Conservation (phyloP, 2,113 vertebrate genomes). For the Myotis davidii region DNA sequence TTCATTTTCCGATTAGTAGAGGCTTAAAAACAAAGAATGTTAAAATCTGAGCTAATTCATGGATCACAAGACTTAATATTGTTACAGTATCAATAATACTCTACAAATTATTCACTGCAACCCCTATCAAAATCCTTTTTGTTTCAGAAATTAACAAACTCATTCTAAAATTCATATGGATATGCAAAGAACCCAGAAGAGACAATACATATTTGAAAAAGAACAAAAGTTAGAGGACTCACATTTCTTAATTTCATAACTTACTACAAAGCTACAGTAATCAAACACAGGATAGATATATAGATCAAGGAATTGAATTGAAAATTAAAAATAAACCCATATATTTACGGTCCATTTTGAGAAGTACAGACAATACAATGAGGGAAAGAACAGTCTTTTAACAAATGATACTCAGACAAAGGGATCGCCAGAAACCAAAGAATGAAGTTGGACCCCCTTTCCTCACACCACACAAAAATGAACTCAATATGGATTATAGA, state of each 20-base stretch:
- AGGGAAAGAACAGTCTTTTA: background rate
- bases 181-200: conserved; percentile 1
- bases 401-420: background rate
- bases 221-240: background rate
- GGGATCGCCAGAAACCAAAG: background rate
- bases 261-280: conserved; percentile 38
- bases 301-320: background rate
- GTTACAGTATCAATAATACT: background rate
- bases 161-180: background rate
- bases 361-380: background rate
- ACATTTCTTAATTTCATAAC: conserved; percentile 23
- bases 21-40: conserved; percentile 2
- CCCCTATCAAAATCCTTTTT: background rate
- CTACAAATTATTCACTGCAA: background rate
- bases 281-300: background rate
- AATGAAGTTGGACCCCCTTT: background rate
- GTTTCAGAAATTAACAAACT: conserved; percentile 14
- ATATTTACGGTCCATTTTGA: background rate
- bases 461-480: background rate
- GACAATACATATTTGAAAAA: background rate
- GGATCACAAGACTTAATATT: background rate
- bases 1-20: background rate
- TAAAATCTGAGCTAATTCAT: background rate
- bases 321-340: conserved; percentile 6
- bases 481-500: background rate